Base-by-base conservation (phyloP, 1,140 invertebrate species). In the Babylonia areolata region DNA sequence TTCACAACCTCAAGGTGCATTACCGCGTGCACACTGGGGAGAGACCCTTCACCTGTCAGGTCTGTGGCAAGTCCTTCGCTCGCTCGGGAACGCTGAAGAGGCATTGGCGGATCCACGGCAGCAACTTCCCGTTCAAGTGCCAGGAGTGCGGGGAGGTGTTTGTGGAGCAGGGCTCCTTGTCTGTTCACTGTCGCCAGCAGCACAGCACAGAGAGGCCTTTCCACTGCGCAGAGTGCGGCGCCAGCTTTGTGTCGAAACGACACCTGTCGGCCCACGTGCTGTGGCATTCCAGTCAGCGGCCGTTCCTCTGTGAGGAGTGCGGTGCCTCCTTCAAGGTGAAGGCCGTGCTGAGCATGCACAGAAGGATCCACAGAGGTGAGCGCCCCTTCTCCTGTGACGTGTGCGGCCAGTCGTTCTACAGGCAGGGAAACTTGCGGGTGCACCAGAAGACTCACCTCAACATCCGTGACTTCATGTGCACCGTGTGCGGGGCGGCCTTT, bases 21-120 rank as follows among this genome's bases (percentile, higher is more conserved):
- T 82, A 28, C 40, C 78, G 85, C n/a, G 85, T 46, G 31, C 86
- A 88, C 54, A 88, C 89, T 0, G 85, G 84, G 6, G 89, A 90
- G 80, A 83, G 81, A 42, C 87, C 89, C 17, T 90, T 85, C 71
- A 20, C 20, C 9, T 99, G 98, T 94, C 96, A 96, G 81, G 97
- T 98, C 91, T 99, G 98, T 93, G 96, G 97, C 89, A 96, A 98
- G 23, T 97, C 97, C 1, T 99, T 99, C 93, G 98, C 98, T 1
- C 37, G 39, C 11, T 46, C 40, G 20, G 58, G 69, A 33, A 85
- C 64, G 9, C 83, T 64, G 20, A 64, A 64, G 23, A 12, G 58
- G 58, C 58, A 64, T 23, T 23, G 23, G 23, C 58, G 15, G 58
- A 64, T 23, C 5, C 58, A 87, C 69, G 51, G 54, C 31, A 75